phyloP scores from a whole-genome alignment of 2,888 invertebrate genomes.

The Hololepta plana region DNA sequence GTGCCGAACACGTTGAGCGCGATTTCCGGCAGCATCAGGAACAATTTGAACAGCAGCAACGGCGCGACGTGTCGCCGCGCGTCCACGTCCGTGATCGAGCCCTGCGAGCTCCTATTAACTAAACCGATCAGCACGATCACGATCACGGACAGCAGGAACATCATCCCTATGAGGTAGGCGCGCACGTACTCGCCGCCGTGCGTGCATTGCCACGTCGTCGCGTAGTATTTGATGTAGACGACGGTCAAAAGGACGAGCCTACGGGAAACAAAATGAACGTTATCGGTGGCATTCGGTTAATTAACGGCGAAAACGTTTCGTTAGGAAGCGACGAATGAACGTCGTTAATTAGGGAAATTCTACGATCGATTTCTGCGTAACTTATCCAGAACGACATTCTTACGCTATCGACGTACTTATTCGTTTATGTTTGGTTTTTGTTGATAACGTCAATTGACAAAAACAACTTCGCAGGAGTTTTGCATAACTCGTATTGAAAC shows the following conservation, averaged over 20 bases:
- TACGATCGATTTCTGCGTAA: too few species aligned
- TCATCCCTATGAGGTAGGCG: conserved; percentile 52
- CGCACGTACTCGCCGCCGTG: conserved; percentile 53
- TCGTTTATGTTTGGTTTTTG: too few species aligned
- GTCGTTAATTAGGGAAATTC: too few species aligned
- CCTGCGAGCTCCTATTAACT: conserved; percentile 54
- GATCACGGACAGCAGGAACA: conserved; percentile 42
- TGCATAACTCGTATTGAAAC: too few species aligned
- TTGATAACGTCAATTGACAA: too few species aligned
- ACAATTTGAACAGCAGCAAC: conserved; percentile 51
- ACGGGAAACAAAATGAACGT: too few species aligned
- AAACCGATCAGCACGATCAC: conserved; percentile 45
- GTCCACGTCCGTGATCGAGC: conserved; percentile 59
- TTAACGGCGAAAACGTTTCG: too few species aligned
- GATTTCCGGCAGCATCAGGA: conserved; percentile 59
- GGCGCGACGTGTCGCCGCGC: conserved; percentile 53
- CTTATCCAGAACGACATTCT: too few species aligned
- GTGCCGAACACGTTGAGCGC: conserved; percentile 66
- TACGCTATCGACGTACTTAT: too few species aligned
- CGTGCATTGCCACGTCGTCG: conserved; percentile 50
- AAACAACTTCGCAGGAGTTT: too few species aligned
- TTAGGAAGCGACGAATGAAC: too few species aligned
- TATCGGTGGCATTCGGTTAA: too few species aligned
- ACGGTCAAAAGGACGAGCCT: conserved; percentile 21
- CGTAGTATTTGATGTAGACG: conserved; percentile 22